Base-by-base conservation (phyloP, 1,140 invertebrate genomes). In the Panulirus ornatus region DNA sequence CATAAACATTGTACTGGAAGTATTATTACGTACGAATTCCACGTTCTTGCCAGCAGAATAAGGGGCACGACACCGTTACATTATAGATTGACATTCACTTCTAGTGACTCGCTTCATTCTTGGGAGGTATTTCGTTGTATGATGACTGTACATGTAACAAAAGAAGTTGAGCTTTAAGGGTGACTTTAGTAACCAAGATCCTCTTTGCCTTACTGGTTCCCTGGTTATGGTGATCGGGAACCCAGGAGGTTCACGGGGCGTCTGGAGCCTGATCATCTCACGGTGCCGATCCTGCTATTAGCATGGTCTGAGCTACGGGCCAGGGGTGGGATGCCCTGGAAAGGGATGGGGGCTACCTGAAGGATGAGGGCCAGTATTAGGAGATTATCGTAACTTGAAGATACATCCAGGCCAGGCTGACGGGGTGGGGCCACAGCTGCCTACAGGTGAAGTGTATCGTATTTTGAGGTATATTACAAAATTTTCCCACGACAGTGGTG, bases 361-460 rank as follows among this genome's bases (percentile, higher is more conserved):
- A 27, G 58, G 58, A 66, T 66, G 58, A 27, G 22, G n/a, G n/a
- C 58, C n/a, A 19, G 58, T 30, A 66, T 66, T 66, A 30, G 58
- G n/a, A 66, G 58, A 66, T 66, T 30, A 66, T 66, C 58, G 58
- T 66, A 66, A 66, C 58, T 66, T 66, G 58, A 27, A 66, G 58
- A 66, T 66, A 27, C 30, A 66, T 66, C 3, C n/a, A 66, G 58
- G 27, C n/a, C 3, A 66, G 58, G 58, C n/a, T 27, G n/a, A 19
- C n/a, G 58, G 58, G n/a, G 58, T 27, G n/a, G n/a, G 58, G 58
- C 58, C 58, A 27, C 58, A 66, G 58, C 58, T 66, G 58, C n/a
- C n/a, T 66, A 66, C 58, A 66, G 58, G 58, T 66, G 58, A 66
- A 66, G 58, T 66, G 58, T 66, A 66, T 66, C 58, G 58, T 66